A percentile compares a stretch with the other conserved stretches of the same genome.
phyloP scores from a whole-genome alignment of 2,888 invertebrate genomes.

The Melangyna quadrimaculata region DNA sequence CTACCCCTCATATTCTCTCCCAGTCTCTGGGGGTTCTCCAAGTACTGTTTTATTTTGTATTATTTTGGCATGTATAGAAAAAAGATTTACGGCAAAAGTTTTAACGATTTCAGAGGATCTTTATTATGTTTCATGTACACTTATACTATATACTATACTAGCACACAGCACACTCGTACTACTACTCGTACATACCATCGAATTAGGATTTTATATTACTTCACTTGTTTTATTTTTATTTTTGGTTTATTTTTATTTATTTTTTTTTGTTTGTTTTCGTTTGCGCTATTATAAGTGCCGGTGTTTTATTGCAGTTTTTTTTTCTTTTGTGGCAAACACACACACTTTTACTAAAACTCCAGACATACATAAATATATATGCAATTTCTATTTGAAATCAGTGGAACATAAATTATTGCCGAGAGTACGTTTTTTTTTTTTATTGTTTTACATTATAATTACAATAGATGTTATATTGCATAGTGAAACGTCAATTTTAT shows the following conservation, averaged over 20 bases:
- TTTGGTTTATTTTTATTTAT: conserved; percentile 16
- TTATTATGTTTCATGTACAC: conserved; percentile 65
- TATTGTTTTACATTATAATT: conserved; percentile 72
- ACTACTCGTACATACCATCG: conserved; percentile 30
- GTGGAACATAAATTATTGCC: conserved; percentile 69
- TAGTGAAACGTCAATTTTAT: conserved; percentile 45
- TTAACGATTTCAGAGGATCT: conserved; percentile 70
- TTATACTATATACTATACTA: background rate
- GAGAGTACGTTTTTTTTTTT: conserved; percentile 68
- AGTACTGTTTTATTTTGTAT: conserved; percentile 55
- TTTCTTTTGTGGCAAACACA: conserved; percentile 40
- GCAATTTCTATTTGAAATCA: conserved; percentile 58
- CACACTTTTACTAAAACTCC: conserved; percentile 22
- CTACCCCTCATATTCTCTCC: background rate
- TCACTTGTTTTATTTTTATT: conserved; percentile 57
- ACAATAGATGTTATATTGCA: conserved; percentile 52
- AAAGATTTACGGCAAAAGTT: conserved; percentile 72
- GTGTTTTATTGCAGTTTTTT: conserved; percentile 65
- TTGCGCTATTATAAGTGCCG: conserved; percentile 4
- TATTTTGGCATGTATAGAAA: conserved; percentile 70
- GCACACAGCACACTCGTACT: background rate
- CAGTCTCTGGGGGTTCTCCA: conserved; percentile 6
- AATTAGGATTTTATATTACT: conserved; percentile 66
- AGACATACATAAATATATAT: background rate
- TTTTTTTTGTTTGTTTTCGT: conserved; percentile 12